A percentile compares a stretch with the other conserved stretches of the same genome.
Conservation (phyloP, 2,113 vertebrate species). For the Arvicanthis niloticus region DNA sequence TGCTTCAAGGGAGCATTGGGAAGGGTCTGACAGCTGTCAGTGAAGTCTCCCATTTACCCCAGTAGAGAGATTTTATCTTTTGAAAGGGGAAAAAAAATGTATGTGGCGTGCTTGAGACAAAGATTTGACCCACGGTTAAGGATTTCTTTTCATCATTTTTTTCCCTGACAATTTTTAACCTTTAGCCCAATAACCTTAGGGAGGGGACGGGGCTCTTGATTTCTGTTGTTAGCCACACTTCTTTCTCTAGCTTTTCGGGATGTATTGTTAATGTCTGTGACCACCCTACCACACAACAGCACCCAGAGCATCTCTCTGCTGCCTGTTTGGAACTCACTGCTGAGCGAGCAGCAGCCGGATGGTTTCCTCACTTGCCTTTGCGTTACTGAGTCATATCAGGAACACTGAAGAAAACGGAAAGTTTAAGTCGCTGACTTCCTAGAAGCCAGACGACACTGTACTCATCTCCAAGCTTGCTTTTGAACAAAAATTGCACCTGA, state of each 20-base stretch:
- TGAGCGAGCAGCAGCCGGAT: no score
- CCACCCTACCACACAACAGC: no score
- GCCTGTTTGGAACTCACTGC: neutral
- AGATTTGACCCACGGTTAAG: neutral
- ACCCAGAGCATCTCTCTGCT: neutral
- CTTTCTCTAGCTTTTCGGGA: neutral
- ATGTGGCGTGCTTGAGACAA: neutral
- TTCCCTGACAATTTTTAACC: neutral
- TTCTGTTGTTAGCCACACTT: neutral
- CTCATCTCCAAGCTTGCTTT: conserved; percentile 55
- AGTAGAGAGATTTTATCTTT: neutral
- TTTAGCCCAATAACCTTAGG: neutral
- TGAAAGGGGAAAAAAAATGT: neutral
- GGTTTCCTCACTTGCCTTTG: neutral
- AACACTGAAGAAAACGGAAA: neutral
- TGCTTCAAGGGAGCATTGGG: neutral
- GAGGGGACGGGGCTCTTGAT: no score
- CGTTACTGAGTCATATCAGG: neutral
- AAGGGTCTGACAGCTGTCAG: neutral
- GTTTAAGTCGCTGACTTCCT: neutral
- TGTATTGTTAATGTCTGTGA: neutral
- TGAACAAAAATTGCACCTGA: conserved; percentile 8
- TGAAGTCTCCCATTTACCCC: neutral
- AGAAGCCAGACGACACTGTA: neutral
- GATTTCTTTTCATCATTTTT: neutral